phyloP scores from a whole-genome alignment of 2,888 invertebrate species.

The Loripinus fragilis region DNA sequence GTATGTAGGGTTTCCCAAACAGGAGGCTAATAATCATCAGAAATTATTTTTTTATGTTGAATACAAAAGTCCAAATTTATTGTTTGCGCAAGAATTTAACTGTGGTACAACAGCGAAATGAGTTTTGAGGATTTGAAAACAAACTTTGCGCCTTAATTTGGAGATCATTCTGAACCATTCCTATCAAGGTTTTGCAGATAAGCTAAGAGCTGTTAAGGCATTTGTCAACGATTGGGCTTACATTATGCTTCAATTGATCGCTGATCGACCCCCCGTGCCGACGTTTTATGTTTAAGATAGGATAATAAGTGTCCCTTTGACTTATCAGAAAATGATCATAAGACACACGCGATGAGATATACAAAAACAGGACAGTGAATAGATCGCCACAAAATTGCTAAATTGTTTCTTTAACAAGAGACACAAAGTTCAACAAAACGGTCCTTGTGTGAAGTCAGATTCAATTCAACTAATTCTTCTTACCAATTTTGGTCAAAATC shows the following conservation, averaged over 20 bases:
- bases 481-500: too few species aligned
- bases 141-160: background rate
- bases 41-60: too few species aligned
- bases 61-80: too few species aligned
- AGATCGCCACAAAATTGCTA: background rate
- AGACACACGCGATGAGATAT: background rate
- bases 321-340: background rate
- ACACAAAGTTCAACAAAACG: too few species aligned
- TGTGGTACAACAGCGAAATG: too few species aligned
- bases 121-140: background rate
- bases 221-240: background rate
- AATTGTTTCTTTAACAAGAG: background rate
- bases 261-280: background rate
- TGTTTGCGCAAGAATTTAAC: too few species aligned
- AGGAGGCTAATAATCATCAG: too few species aligned
- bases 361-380: background rate
- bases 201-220: background rate
- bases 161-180: background rate
- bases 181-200: background rate
- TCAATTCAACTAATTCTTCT: too few species aligned
- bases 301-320: slow-evolving; percentile 1
- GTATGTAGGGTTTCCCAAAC: too few species aligned
- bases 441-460: too few species aligned
- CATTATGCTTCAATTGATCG: slow-evolving; percentile 3
- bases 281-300: background rate